Conservation (phyloP, 2,797 vertebrate species). For the Notolabrus celidotus region DNA sequence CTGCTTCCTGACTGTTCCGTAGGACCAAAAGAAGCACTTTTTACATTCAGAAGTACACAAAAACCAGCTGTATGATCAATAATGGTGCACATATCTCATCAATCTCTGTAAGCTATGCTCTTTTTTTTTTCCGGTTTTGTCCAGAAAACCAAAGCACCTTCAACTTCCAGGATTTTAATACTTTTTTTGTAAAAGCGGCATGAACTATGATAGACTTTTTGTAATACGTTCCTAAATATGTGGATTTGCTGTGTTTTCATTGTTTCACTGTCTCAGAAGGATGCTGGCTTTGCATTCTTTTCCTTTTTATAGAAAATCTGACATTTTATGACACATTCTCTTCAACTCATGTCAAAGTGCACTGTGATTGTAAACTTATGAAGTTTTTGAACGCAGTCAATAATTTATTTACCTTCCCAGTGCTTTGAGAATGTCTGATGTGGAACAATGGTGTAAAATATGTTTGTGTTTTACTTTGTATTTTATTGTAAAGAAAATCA, state of each 20-base stretch:
- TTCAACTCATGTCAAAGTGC: not conserved
- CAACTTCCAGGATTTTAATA: not conserved
- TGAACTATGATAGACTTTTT: not conserved
- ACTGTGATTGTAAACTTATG: conserved; percentile 29
- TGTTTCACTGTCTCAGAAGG: not conserved
- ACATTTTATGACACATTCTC: not conserved
- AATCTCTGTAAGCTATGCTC: no score
- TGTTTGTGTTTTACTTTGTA: conserved; percentile 21
- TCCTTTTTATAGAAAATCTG: not conserved
- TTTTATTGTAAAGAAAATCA: conserved; percentile 18
- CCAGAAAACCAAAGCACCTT: conserved; percentile 23
- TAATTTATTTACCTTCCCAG: conserved; percentile 28
- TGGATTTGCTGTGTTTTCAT: not conserved
- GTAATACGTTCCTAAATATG: not conserved
- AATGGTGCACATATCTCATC: not conserved
- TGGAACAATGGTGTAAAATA: conserved; percentile 5
- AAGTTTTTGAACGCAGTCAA: conserved; percentile 29
- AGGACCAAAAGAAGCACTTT: conserved; percentile 47
- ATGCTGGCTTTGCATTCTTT: not conserved
- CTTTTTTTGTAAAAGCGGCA: not conserved
- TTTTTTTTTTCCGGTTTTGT: no score
- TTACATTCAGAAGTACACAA: not conserved
- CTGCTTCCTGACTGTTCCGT: not conserved
- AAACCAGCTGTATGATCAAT: conserved; percentile 26
- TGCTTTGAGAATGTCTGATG: conserved; percentile 11